Evolutionary conservation across 2,797 vertebrate species (phyloP), one percentile per base, ranked within the genome.

Genomic region (Nannoperca obscura): DNA sequence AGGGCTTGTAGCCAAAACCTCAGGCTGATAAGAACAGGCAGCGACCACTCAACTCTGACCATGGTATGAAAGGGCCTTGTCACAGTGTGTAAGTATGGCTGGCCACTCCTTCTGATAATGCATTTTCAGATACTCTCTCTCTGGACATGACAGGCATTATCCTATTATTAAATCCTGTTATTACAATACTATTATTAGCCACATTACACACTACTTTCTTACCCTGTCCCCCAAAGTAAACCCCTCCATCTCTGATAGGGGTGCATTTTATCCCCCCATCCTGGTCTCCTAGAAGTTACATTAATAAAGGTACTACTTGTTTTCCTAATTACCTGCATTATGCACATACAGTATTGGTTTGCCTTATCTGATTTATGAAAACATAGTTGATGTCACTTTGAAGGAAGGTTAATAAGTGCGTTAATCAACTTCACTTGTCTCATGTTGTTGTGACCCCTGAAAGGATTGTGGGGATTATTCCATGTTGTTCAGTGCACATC

Each of bases 401-500:
- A 76, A 64, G 40, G 24, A 15, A 10, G 0, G 17, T 14, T 74
- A 68, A 67, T 54, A 24, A 52, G 24, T 52, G 8, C 22, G 13
- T 60, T 73, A 57, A 82, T 76, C 40, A 78, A 52, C 80, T 77
- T 81, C 54, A 62, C 40, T 84, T 69, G 71, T 55, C 40, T 52
- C 7, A 8, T 78, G 80, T 80, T 86, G 59, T 80, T 59, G 71
- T 87, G 71, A 83, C 78, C 76, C 71, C 50, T 75, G 38, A 73
- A 38, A 73, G 71, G 70, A 87, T 78, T 80, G 42, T 27, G 9
- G 27, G 59, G 81, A 87, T 93, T 84, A 81, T 63, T 53, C 72
- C 27, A 24, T 58, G 68, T 79, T 90, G 72, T 76, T 86, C 68
- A 44, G 32, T 53, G 20, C 75, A 78, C 49, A 57, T 88, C 83